Evolutionary conservation across 2,113 vertebrate genomes (phyloP).

Genomic region (Albula goreensis): DNA sequence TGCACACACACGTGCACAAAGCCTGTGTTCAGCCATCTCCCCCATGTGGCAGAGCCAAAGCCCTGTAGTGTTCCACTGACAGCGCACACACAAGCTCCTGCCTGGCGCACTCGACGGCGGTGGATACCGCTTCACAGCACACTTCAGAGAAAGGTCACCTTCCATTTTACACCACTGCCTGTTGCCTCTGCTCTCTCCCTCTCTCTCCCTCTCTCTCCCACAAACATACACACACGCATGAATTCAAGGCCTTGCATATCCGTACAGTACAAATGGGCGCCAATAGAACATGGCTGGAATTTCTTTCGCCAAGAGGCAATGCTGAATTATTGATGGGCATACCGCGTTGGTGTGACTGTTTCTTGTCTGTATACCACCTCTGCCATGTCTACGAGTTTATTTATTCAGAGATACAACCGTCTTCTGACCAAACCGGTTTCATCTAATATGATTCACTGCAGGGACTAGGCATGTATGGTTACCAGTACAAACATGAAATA

Average conservation of each 20-base stretch:
- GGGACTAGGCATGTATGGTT: slow-evolving; percentile 6
- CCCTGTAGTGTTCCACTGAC: slow-evolving; percentile 9
- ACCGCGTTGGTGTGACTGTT: slow-evolving; percentile 16
- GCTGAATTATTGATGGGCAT: slow-evolving; percentile 41
- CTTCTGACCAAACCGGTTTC: background rate
- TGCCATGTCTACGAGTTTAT: slow-evolving; percentile 34
- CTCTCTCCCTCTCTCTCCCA: background rate
- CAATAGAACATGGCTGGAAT: slow-evolving; percentile 30
- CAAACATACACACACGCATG: background rate
- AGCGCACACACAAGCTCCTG: slow-evolving; percentile 8
- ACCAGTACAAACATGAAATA: background rate
- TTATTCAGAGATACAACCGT: slow-evolving; percentile 31
- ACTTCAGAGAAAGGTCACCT: slow-evolving; percentile 31
- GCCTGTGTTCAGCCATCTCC: background rate
- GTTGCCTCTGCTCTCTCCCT: background rate
- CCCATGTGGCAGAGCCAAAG: background rate
- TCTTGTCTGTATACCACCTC: slow-evolving; percentile 26
- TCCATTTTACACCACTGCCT: background rate
- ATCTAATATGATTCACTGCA: background rate
- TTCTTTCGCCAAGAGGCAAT: slow-evolving; percentile 35
- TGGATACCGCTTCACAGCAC: background rate
- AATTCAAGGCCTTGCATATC: slow-evolving; percentile 8
- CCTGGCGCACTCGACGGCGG: background rate
- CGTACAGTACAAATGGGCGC: slow-evolving; percentile 15
- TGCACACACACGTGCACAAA: too few relatives aligned